Evolutionary conservation across 2,797 vertebrate species (phyloP).

Genomic region (Zalophus californianus): DNA sequence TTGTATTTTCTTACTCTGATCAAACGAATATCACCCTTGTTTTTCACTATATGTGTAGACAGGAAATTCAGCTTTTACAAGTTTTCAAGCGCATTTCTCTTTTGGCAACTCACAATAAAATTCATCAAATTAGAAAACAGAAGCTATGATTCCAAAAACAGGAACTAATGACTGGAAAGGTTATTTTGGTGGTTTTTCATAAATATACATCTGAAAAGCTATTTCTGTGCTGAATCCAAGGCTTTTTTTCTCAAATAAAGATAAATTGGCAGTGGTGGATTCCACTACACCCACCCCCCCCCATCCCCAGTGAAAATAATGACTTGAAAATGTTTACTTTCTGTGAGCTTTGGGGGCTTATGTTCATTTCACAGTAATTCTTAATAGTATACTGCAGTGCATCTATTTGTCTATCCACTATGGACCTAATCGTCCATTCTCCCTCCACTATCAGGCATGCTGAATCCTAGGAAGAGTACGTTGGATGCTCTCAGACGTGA

Average conservation of each 20-base stretch:
- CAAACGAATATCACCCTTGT: background rate
- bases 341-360: background rate
- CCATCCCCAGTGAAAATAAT: background rate
- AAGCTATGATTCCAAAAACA: background rate
- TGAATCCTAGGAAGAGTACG: background rate
- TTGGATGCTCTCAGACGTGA: background rate
- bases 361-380: background rate
- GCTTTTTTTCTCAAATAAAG: background rate
- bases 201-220: background rate
- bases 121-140: background rate
- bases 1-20: background rate
- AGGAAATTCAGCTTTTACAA: background rate
- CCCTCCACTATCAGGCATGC: background rate
- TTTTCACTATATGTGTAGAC: background rate
- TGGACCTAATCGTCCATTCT: background rate
- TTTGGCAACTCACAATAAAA: conserved; percentile 11
- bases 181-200: background rate
- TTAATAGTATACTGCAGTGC: background rate
- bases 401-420: background rate
- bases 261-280: background rate
- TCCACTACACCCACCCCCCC: background rate
- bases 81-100: background rate
- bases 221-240: background rate
- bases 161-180: background rate
- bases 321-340: background rate